Evolutionary conservation across 1,140 invertebrate species (phyloP), one percentile per base, ranked within the genome.

Genomic region (Antheraea mylitta): DNA sequence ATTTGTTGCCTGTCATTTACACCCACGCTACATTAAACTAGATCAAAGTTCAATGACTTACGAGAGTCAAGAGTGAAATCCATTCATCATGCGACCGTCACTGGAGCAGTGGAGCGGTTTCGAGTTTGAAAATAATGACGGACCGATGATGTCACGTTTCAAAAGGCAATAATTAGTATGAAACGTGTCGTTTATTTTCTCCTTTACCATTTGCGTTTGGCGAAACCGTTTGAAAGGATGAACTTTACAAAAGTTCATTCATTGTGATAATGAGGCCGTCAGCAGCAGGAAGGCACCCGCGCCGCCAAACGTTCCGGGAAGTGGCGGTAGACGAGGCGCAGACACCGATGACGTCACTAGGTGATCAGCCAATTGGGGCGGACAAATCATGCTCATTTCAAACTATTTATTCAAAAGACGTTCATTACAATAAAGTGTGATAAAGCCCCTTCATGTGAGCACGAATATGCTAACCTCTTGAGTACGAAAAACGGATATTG

Each of bases 21-120:
- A 81, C 87, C 86, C 85, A 89, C 87, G 36, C 65, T 18, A 76
- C 77, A 77, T 66, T 66, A 75, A 91, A 87, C 77, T 78, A 83
- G 86, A 82, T 72, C 86, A 88, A 83, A 91, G 88, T 88, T 89
- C 87, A 88, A 82, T 74, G 87, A 86, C 87, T 83, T 79, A 53
- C 38, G 58, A 79, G 79, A 80, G 45, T 53, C 45, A 53, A 53
- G 75, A 89, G 87, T 87, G 81, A 85, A 82, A 83, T 78, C 83
- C 81, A 89, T 90, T 89, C 85, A 87, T 85, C 81, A 83, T 80
- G 79, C 76, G 80, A 83, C 80, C 80, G 82, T 86, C 70, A 79
- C 65, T 86, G 82, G 80, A 83, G 81, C 80, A 79, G 77, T 83
- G 78, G 81, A 83, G 76, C 62, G 68, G 69, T 71, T 70, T 58